Percentiles rank a stretch among this genome's conserved stretches.
Evolutionary conservation across 2,113 vertebrate genomes (phyloP).

Genomic region (Pantherophis guttatus): DNA sequence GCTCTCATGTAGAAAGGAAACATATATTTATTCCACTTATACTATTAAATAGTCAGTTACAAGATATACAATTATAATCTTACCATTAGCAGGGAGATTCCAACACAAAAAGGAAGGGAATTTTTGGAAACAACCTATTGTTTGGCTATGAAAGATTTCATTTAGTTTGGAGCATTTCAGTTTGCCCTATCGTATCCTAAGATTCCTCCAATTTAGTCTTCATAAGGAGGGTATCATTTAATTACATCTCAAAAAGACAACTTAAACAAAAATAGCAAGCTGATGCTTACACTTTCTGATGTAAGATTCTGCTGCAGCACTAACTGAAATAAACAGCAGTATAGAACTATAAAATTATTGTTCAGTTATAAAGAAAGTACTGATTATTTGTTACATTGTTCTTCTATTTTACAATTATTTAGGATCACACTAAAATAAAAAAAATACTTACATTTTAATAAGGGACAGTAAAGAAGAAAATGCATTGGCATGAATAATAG

Average conservation of each 20-base stretch:
- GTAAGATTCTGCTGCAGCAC: neutral
- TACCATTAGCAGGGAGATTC: neutral
- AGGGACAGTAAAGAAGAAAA: constrained; percentile 87
- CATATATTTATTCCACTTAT: neutral
- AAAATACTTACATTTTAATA: constrained; percentile 87
- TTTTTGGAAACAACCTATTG: neutral
- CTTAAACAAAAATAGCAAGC: neutral
- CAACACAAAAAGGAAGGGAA: neutral
- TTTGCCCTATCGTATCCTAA: neutral
- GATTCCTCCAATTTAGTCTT: neutral
- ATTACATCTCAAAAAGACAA: neutral
- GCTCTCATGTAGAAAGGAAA: neutral
- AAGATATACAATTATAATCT: neutral
- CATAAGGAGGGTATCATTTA: neutral
- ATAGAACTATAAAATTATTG: neutral
- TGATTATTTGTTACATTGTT: neutral
- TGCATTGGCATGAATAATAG: constrained; percentile 75
- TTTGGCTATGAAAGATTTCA: neutral
- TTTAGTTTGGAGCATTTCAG: neutral
- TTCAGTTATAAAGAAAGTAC: neutral
- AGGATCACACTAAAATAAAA: neutral
- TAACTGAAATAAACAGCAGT: neutral
- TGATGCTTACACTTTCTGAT: neutral
- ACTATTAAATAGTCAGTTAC: neutral
- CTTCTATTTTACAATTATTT: neutral